Base-by-base conservation (phyloP, 2,888 invertebrate species). In the Spisula subtruncata region DNA sequence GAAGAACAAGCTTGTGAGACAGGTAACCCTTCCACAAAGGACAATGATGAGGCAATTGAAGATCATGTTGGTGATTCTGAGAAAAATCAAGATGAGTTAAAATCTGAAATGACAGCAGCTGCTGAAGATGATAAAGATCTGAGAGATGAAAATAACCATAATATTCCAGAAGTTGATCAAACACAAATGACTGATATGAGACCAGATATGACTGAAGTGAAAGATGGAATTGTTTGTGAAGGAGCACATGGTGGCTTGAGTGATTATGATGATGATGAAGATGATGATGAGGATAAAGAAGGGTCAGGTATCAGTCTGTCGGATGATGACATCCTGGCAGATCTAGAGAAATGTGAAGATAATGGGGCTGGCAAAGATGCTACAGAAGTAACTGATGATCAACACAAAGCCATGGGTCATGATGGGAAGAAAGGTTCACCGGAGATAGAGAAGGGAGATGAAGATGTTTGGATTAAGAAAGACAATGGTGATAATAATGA, bases 331-430 rank as follows among this genome's bases (percentile, higher is more conserved):
- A 75, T 75, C 32, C 75, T 75, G 16, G 75, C 75, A 35, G 75
- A 75, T 75, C 18, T 75, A 4, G 35, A 75, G 35, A 75, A 75
- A 35, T 75, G 75, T 75, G 75, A 75, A 16, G 32, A 56, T 56
- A 81, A 83, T 29, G 56, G n/a, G 82, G 81, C 79, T 83, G 84
- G 54, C n/a, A 79, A 83, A 32, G 56, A 79, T 29, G 16, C 41
- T 29, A 35, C 2, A 20, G 41, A 29, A 18, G 48, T 29, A 12
- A 29, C 75, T 35, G 35, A 75, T 0, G 60, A 25, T 8, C n/a
- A 32, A 35, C 1, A 29, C 32, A 75, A 66, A 66, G 10, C 12
- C 0, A 12, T 75, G 25, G 84, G 25, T 32, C n/a, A 25, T 20
- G 60, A 46, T 35, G 29, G 48, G 41, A 81, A 60, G 0, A 71